Percentiles rank a stretch among this genome's conserved stretches.
Evolutionary conservation across 35 echinoderm and acorn worm species (phyloP).

Genomic region (Diadema setosum): DNA sequence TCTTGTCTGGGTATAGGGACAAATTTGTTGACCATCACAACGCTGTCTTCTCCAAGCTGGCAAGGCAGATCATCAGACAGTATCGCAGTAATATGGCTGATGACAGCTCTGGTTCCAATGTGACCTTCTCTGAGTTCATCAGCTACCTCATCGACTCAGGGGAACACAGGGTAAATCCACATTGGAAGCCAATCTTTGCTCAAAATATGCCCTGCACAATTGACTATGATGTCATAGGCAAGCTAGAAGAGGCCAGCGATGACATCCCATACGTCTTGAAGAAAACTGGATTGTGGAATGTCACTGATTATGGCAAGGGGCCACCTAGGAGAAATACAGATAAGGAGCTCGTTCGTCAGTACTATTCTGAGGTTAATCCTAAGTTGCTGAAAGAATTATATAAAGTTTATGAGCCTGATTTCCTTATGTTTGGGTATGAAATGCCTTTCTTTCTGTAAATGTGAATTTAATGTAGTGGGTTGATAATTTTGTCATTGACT

Average conservation of each 20-base stretch:
- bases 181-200: slow-evolving; percentile 78
- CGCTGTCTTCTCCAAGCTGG: slow-evolving; percentile 55
- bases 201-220: slow-evolving; percentile 81
- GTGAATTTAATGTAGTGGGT: too few relatives aligned
- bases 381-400: slow-evolving; percentile 61
- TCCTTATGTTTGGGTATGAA: slow-evolving; percentile 83
- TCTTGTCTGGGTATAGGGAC: slow-evolving; percentile 87
- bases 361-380: slow-evolving; percentile 63
- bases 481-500: too few relatives aligned
- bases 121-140: slow-evolving; percentile 83
- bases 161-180: slow-evolving; percentile 50
- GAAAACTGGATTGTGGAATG: slow-evolving; percentile 42
- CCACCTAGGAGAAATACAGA: slow-evolving; percentile 13
- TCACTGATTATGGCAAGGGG: slow-evolving; percentile 25
- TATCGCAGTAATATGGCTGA: neutral
- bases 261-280: slow-evolving; percentile 75
- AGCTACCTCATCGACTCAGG: slow-evolving; percentile 48
- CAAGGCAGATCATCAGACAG: slow-evolving; percentile 39
- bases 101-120: slow-evolving; percentile 18
- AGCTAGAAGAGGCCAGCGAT: slow-evolving; percentile 67
- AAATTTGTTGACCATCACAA: slow-evolving; percentile 97
- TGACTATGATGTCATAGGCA: slow-evolving; percentile 77
- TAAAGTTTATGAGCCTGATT: slow-evolving; percentile 80
- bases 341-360: slow-evolving; percentile 3
- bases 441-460: slow-evolving; percentile 44